Percentiles rank a stretch among this genome's conserved stretches.
Conservation (phyloP, 2,113 vertebrate genomes). For the Entosphenus tridentatus region DNA sequence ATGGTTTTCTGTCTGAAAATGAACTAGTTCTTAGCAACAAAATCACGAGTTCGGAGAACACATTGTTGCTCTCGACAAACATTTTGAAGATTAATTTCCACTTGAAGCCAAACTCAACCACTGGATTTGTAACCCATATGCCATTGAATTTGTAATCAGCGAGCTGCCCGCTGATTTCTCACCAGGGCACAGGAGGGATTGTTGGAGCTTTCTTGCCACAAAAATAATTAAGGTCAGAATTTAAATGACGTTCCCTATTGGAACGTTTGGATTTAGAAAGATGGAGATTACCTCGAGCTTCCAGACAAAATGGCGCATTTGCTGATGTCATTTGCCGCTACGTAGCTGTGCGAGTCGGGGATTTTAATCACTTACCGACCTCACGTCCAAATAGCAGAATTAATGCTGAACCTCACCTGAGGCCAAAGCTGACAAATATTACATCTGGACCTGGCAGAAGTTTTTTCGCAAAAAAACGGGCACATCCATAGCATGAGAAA, state of each 20-base stretch:
- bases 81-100: constrained; percentile 2
- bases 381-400: background rate
- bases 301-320: background rate
- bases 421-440: constrained; percentile 2
- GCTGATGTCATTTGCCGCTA: background rate
- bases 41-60: background rate
- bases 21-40: background rate
- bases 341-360: background rate
- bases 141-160: too few relatives aligned
- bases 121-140: too few relatives aligned
- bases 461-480: background rate
- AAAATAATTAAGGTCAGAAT: too few relatives aligned
- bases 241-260: too few relatives aligned
- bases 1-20: constrained; percentile 1
- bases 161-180: too few relatives aligned
- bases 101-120: background rate
- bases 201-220: too few relatives aligned
- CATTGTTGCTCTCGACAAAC: background rate
- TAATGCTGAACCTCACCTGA: constrained; percentile 5
- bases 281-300: background rate
- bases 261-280: too few relatives aligned
- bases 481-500: too few relatives aligned
- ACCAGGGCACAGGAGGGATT: too few relatives aligned
- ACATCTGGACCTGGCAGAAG: background rate
- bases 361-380: background rate